Evolutionary conservation across 1,140 invertebrate genomes (phyloP).

Genomic region (Heliothis virescens): DNA sequence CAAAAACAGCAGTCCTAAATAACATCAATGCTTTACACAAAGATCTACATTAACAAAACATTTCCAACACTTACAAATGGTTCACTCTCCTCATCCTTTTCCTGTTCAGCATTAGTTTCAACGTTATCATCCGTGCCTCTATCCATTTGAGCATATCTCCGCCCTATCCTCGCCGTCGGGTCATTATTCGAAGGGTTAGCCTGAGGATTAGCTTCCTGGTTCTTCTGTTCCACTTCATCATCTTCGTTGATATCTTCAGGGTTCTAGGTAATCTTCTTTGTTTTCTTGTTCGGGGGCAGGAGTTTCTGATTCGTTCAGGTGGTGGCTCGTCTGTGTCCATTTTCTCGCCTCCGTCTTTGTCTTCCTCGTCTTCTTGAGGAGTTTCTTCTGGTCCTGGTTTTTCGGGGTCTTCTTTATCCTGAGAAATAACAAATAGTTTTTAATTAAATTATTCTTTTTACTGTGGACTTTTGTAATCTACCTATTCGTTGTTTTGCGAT

Average conservation of each 20-base stretch:
- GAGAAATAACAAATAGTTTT: not conserved
- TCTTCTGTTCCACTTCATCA: slow-evolving; percentile 89
- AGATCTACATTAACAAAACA: too few relatives aligned
- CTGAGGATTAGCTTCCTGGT: slow-evolving; percentile 88
- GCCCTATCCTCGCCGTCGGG: slow-evolving; percentile 82
- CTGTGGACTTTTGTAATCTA: too few relatives aligned
- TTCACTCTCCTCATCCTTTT: slow-evolving; percentile 88
- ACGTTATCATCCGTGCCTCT: slow-evolving; percentile 85
- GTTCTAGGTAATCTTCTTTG: slow-evolving; percentile 81
- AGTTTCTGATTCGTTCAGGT: slow-evolving; percentile 49
- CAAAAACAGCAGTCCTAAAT: too few relatives aligned
- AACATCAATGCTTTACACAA: too few relatives aligned
- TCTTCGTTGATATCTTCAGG: slow-evolving; percentile 82
- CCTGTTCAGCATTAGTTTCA: slow-evolving; percentile 86
- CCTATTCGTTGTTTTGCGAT: too few relatives aligned
- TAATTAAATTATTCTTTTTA: not conserved
- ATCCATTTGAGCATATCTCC: slow-evolving; percentile 80
- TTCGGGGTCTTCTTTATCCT: slow-evolving; percentile 60
- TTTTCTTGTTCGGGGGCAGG: slow-evolving; percentile 62
- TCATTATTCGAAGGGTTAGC: slow-evolving; percentile 87
- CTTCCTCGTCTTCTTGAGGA: slow-evolving; percentile 68
- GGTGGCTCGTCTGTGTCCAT: slow-evolving; percentile 66
- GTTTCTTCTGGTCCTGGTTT: slow-evolving; percentile 59
- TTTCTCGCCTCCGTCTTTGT: slow-evolving; percentile 62
- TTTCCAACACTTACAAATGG: slow-evolving; percentile 75